Evolutionary conservation across 2,113 vertebrate species (phyloP).

Genomic region (Deroptyus accipitrinus): DNA sequence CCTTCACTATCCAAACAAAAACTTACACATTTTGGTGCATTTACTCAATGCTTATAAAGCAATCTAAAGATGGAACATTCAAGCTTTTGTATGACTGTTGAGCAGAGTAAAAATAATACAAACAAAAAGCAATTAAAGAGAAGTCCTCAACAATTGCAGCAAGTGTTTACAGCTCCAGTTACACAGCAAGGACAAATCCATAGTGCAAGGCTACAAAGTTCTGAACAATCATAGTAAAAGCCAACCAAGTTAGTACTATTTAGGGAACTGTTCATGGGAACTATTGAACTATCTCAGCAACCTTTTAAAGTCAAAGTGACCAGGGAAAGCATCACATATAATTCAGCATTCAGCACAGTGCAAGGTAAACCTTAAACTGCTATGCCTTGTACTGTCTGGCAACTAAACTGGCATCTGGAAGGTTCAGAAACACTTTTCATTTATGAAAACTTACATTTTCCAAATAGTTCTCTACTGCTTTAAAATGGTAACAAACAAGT

Average conservation of each 20-base stretch:
- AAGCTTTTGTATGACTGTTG: neutral
- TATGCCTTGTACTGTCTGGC: neutral
- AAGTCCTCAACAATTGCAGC: neutral
- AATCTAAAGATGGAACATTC: neutral
- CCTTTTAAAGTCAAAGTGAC: neutral
- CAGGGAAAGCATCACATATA: neutral
- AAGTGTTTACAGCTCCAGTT: neutral
- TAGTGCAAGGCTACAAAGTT: neutral
- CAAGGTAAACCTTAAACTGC: neutral
- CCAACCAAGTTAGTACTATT: neutral
- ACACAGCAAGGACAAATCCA: neutral
- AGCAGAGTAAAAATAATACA: neutral
- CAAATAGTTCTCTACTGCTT: neutral
- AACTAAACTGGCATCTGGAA: neutral
- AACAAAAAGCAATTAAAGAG: neutral
- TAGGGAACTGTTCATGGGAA: neutral
- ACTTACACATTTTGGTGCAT: rapidly evolving
- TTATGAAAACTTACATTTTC: neutral
- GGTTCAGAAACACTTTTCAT: neutral
- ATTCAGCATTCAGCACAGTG: neutral
- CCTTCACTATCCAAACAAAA: neutral
- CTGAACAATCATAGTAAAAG: neutral
- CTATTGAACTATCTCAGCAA: neutral
- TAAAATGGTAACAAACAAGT: neutral
- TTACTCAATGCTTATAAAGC: neutral